Base-by-base conservation (phyloP, 2,797 vertebrate genomes). In the Gobionotothen gibberifrons region DNA sequence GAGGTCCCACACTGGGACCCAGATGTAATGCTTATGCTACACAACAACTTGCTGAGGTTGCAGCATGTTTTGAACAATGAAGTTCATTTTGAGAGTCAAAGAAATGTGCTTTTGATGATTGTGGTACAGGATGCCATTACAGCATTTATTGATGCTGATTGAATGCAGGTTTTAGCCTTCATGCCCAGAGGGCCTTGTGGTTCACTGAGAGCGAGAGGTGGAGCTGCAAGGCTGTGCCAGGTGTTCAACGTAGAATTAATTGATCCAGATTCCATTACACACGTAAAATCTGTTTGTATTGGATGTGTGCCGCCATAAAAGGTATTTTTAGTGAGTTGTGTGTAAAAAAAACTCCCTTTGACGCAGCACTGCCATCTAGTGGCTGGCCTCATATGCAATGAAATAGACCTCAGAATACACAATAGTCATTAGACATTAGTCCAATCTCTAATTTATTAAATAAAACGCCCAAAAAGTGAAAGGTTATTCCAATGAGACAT, bases 301-400 rank as follows among this genome's bases (percentile, higher is more conserved):
- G 44, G 29, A 59, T 58, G 48, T 46, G 54, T 72, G 3, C 1
- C 17, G 26, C 58, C 39, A 26, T 61, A 47, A 77, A 74, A 53
- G 49, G 42, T 43, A 7, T n/a, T 62, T 64, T 42, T 40, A 36
- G 21, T 65, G 72, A 79, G 53, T 26, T 29, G 57, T 32, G 22
- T 14, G 21, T 29, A 19, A 0, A 19, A 21, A 0, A 19, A 60
- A 44, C 10, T 29, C 74, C 39, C 1, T 16, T 72, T 63, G 42
- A 49, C 21, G 42, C 81, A 75, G 88, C 78, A 77, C 77, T 89
- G 92, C 81, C 93, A 91, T 82, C 93, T 91, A 84, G 88, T 92
- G 93, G 22, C 60, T 0, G 2, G 0, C 47, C 3, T 0, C 16
- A 2, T 32, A 15, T 40, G 57, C 29, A 15, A 26, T 8, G n/a